Percentiles rank a stretch among this genome's conserved stretches.
Conservation (phyloP, 1,140 invertebrate genomes). For the Aricia agestis region DNA sequence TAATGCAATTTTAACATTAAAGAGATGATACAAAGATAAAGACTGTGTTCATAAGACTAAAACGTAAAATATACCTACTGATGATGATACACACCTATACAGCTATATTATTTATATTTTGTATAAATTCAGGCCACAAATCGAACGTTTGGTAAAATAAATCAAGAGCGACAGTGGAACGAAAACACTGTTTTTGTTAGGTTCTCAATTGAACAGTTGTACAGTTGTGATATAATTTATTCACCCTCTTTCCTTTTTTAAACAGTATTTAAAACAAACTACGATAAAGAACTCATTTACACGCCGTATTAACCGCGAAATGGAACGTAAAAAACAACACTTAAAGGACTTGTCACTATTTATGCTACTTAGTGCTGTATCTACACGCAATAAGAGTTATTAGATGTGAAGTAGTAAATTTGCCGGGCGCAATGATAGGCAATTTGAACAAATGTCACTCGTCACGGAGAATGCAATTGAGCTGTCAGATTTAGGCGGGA, state of each 20-base stretch:
- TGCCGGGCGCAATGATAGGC: slow-evolving; percentile 38
- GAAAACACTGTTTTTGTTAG: neutral
- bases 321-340: slow-evolving; percentile 54
- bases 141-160: neutral
- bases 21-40: too few species aligned
- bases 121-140: too few species aligned
- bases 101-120: too few species aligned
- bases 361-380: slow-evolving; percentile 31
- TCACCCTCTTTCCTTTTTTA: slow-evolving; percentile 54
- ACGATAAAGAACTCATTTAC: slow-evolving; percentile 74
- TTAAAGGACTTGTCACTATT: slow-evolving; percentile 29
- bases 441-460: slow-evolving; percentile 72
- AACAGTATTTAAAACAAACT: slow-evolving; percentile 62
- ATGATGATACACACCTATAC: too few species aligned
- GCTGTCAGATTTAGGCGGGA: slow-evolving; percentile 67
- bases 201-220: slow-evolving; percentile 3
- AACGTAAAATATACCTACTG: too few species aligned
- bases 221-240: slow-evolving; percentile 54
- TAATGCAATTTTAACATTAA: too few species aligned
- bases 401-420: slow-evolving; percentile 25
- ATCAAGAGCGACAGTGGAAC: neutral
- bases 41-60: too few species aligned
- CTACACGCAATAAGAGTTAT: slow-evolving; percentile 12
- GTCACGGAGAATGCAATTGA: slow-evolving; percentile 55
- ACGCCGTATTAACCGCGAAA: slow-evolving; percentile 67